Evolutionary conservation across 2,888 invertebrate genomes (phyloP).

Genomic region (Miltochrista miniata): DNA sequence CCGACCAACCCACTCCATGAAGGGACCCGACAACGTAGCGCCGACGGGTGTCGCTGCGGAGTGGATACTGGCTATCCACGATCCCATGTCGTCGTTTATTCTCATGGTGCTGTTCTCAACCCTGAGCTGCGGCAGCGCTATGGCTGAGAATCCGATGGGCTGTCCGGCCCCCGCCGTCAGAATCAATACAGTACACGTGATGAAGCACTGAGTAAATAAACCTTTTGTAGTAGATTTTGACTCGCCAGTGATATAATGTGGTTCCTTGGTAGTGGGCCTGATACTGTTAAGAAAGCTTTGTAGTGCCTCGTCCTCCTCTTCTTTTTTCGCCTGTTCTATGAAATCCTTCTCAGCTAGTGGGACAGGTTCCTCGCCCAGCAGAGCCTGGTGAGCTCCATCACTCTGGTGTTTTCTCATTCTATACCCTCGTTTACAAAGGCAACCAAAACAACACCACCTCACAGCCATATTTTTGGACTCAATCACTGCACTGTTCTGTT

Average conservation of each 20-base stretch:
- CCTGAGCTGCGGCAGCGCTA: no score
- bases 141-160: no score
- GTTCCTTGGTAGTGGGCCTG: slow-evolving; percentile 78
- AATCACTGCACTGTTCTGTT: no score
- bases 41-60: slow-evolving; percentile 91
- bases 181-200: no score
- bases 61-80: slow-evolving; percentile 87
- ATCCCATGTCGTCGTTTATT: no score
- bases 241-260: slow-evolving; percentile 77
- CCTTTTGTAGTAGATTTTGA: slow-evolving; percentile 73
- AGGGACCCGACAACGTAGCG: slow-evolving; percentile 87
- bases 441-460: no score
- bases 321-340: slow-evolving; percentile 55
- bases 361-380: slow-evolving; percentile 57
- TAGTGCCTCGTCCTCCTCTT: slow-evolving; percentile 76
- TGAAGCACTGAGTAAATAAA: slow-evolving; percentile 64
- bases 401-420: slow-evolving; percentile 36
- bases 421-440: no score
- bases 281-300: slow-evolving; percentile 78
- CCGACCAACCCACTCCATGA: slow-evolving; percentile 88
- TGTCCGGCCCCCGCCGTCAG: no score
- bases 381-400: slow-evolving; percentile 78
- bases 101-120: no score
- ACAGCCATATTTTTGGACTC: no score
- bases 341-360: slow-evolving; percentile 56